Evolutionary conservation across 2,113 vertebrate genomes (phyloP), one percentile per base, ranked within the genome.

Genomic region (Salvator merianae): DNA sequence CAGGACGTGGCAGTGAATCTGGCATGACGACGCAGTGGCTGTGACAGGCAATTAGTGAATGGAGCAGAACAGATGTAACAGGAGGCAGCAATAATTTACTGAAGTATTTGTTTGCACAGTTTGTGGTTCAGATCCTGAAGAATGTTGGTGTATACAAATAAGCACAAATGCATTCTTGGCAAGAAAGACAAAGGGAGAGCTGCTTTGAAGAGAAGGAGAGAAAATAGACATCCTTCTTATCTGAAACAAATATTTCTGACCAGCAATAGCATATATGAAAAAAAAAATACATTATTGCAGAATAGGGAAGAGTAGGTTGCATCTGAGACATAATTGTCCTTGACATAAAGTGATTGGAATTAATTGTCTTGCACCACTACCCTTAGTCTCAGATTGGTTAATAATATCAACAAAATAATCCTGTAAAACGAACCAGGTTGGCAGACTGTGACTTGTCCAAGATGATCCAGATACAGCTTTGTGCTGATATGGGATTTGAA

Each of bases 11-110:
- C 95, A 95, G 94, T 81, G 82, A 30, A 83, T 92, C 90, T 86
- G 91, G 90, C 91, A 92, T 88, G 92, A 77, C 63, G 93, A 88
- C 94, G 95, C 93, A 93, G 90, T 85, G 81, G 83, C 92, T 94
- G 92, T 93, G 96, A 96, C 96, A 96, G 90, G 93, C 94, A 96
- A 96, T 96, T 96, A 96, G 93, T 47, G 88, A 91, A 89, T 92
- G 92, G 91, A 91, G 83, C 20, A 76, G 84, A 93, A 94, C 94
- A 94, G 94, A 94, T 94, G 90, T 92, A 94, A 93, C 90, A 91
- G 89, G 89, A 94, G 89, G 89, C 90, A 91, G 82, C 90, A 89
- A 91, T 77, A 85, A 92, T 88, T 92, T 93, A 79, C 91, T 82
- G 76, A 91, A 91, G 76, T 76, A 93, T 89, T 93, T 91, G 72